These are phyloP conservation scores for Eupithecia inturbata DNA, from an alignment of 2,888 invertebrate species.

Conservation along the genomic window DNA sequence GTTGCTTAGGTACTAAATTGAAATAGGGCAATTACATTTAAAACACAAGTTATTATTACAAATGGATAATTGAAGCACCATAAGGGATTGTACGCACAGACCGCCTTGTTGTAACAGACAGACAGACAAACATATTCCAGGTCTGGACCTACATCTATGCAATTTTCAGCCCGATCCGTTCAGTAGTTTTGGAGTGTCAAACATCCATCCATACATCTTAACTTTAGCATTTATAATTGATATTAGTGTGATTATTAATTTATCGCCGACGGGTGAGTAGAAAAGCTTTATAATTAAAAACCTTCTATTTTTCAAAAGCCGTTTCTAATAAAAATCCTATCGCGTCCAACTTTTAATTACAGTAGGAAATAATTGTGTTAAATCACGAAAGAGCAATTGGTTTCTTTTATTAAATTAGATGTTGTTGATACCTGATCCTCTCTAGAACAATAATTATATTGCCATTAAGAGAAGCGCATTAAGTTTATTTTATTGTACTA, in stretches of 20 bases:
- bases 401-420: constrained; percentile 30
- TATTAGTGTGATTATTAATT: not conserved
- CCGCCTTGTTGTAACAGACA: too few relatives aligned
- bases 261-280: not conserved
- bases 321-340: constrained; percentile 14
- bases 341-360: constrained; percentile 22
- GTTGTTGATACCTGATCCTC: not conserved
- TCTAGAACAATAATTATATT: not conserved
- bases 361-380: constrained; percentile 22
- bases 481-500: not conserved
- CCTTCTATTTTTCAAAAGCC: not conserved
- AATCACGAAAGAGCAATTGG: constrained; percentile 22
- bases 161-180: not conserved
- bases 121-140: too few relatives aligned
- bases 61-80: too few relatives aligned
- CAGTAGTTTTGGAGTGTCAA: not conserved
- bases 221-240: not conserved
- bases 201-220: not conserved
- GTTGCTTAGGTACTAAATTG: too few relatives aligned
- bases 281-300: constrained; percentile 3
- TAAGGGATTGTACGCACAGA: too few relatives aligned
- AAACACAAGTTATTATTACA: too few relatives aligned
- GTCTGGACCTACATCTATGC: not conserved
- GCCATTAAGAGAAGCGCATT: not conserved
- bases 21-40: too few relatives aligned